Conservation (phyloP, 2,888 invertebrate genomes). For the Drosophila formosana region DNA sequence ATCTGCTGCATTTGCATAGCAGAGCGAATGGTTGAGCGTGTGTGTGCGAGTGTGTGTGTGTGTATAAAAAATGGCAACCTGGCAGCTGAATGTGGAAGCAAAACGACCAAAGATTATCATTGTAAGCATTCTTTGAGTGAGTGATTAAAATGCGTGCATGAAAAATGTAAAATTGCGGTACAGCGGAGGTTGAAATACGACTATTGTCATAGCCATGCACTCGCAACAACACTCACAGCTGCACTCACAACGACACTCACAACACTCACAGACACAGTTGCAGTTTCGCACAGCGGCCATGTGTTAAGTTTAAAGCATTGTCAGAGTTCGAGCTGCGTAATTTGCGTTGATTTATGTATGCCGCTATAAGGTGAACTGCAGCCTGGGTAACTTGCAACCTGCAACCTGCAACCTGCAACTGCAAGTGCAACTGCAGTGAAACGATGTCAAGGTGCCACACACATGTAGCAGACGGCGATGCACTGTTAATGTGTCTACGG, state of each 20-base stretch:
- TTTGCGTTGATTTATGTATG: slow-evolving; percentile 74
- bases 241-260: not conserved
- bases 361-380: slow-evolving; percentile 29
- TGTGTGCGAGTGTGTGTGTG: slow-evolving; percentile 11
- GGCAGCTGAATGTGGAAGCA: slow-evolving; percentile 31
- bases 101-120: slow-evolving; percentile 72
- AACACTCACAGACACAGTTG: too few relatives aligned
- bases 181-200: slow-evolving; percentile 35
- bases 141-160: slow-evolving; percentile 73
- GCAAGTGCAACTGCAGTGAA: slow-evolving; percentile 35
- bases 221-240: slow-evolving; percentile 4
- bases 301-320: slow-evolving; percentile 72
- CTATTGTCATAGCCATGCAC: slow-evolving; percentile 45
- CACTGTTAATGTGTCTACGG: slow-evolving; percentile 79
- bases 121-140: slow-evolving; percentile 79
- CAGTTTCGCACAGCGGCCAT: slow-evolving; percentile 17
- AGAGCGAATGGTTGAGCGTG: not conserved
- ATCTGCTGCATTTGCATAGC: slow-evolving; percentile 41
- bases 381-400: slow-evolving; percentile 18
- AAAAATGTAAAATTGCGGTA: slow-evolving; percentile 39
- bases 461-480: slow-evolving; percentile 42
- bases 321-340: slow-evolving; percentile 66
- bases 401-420: slow-evolving; percentile 15
- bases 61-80: slow-evolving; percentile 61
- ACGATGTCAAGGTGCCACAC: slow-evolving; percentile 71